A percentile compares a stretch with the other conserved stretches of the same genome.
Evolutionary conservation across 2,888 invertebrate genomes (phyloP).

Genomic region (Dryocosmus kuriphilus): DNA sequence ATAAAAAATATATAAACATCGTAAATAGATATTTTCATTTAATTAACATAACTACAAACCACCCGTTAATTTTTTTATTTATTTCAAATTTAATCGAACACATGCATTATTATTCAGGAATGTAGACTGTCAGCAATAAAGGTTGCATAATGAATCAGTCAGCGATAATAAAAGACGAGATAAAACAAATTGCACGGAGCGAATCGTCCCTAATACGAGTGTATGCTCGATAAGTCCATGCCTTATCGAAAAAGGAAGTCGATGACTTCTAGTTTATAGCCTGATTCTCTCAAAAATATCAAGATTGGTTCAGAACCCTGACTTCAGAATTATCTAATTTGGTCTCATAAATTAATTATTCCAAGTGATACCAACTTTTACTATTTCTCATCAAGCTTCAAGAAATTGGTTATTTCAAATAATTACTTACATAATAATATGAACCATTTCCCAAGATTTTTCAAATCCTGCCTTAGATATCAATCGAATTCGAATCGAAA

Average conservation of each 20-base stretch:
- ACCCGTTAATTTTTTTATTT: background rate
- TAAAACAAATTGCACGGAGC: conserved; percentile 34
- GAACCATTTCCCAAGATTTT: too few relatives aligned
- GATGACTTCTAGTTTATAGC: conserved; percentile 28
- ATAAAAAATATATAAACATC: background rate
- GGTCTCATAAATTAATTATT: too few relatives aligned
- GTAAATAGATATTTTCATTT: background rate
- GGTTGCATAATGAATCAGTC: conserved; percentile 32
- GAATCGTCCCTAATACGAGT: conserved; percentile 14
- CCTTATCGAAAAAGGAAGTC: conserved; percentile 35
- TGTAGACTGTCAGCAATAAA: conserved; percentile 14
- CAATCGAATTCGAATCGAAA: too few relatives aligned
- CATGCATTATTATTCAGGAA: conserved; percentile 17
- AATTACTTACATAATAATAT: too few relatives aligned
- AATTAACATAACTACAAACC: background rate
- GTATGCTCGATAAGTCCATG: conserved; percentile 7
- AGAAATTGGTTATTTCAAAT: too few relatives aligned
- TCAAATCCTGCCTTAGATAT: too few relatives aligned
- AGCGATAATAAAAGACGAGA: conserved; percentile 27
- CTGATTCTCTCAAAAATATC: background rate
- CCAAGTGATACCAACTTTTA: too few relatives aligned
- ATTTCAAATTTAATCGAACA: background rate
- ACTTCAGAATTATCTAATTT: background rate
- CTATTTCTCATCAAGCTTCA: too few relatives aligned
- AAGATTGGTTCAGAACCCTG: background rate